Conservation (phyloP, 2,888 invertebrate species). For the Drosophila sordidula region DNA sequence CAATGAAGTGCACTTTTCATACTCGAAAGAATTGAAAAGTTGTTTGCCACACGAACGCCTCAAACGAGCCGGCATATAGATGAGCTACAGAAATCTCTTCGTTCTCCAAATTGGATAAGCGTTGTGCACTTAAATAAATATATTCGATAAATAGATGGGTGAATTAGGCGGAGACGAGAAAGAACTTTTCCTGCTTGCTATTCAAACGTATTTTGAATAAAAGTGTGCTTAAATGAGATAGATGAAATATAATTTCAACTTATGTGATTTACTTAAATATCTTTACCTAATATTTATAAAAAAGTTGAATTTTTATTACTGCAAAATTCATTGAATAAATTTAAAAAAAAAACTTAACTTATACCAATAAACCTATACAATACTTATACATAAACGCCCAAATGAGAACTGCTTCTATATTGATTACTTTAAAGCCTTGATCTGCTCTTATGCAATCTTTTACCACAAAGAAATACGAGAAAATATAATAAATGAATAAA, state of each 20-base stretch:
- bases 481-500: background rate
- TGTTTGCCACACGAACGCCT: slow-evolving; percentile 54
- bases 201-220: background rate
- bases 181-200: background rate
- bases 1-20: slow-evolving; percentile 84
- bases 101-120: slow-evolving; percentile 16
- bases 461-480: slow-evolving; percentile 11
- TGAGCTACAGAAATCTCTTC: slow-evolving; percentile 3
- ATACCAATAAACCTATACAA: too few species aligned
- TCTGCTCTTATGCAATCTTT: slow-evolving; percentile 2
- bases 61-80: slow-evolving; percentile 13
- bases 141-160: slow-evolving; percentile 25
- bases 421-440: background rate
- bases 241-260: too few species aligned
- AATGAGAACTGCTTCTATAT: background rate
- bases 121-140: slow-evolving; percentile 32
- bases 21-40: slow-evolving; percentile 78
- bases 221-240: background rate
- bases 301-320: too few species aligned
- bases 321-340: too few species aligned
- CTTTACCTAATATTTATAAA: too few species aligned
- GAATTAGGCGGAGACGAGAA: background rate
- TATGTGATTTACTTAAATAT: too few species aligned
- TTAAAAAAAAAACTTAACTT: too few species aligned
- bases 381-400: background rate